Evolutionary conservation across 2,113 vertebrate species (phyloP), one percentile per base, ranked within the genome.

Genomic region (Petromus typicus): DNA sequence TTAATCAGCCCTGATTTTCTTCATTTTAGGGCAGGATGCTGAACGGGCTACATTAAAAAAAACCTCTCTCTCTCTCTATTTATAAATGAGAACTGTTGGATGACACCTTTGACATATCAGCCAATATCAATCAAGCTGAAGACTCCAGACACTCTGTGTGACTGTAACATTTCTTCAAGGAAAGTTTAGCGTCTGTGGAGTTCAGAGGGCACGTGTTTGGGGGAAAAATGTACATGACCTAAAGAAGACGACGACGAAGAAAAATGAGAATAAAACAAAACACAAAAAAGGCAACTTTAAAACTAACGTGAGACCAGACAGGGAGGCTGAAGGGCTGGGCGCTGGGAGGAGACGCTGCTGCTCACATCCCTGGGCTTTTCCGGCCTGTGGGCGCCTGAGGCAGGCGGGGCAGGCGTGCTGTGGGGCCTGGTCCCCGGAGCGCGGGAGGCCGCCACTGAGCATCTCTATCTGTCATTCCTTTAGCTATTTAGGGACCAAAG

Each of bases 401-500:
- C 95, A 97, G 97, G 95, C 95, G 83, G 96, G 95, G 93, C 91
- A 22, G 95, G 95, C 61, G 93, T 90, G 85, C 73, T 75, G 76
- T 0, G 93, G 97, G 97, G 89, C 97, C 95, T 95, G 91, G 97
- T 97, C 97, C 97, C 97, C 97, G 93, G 73, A 64, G 96, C 79
- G 96, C 98, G 99, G 99, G 99, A 99, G 99, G 98, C 98, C 97
- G 98, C 99, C 98, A 98, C 98, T 98, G 98, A 98, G 98, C 99
- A 99, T 99, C 99, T 99, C 98, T 99, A 99, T 99, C 99, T 99
- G 99, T 99, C 99, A 99, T 99, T 99, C 99, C 99, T 99, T 98
- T 99, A 99, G 99, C 99, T 99, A 99, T 99, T 99, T 99, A 99
- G 99, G 99, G 99, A 99, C 99, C 99, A 99, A 99, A 99, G 99